These are phyloP conservation scores for Alectoris magna DNA, from an alignment of 2,797 vertebrate genomes.

Conservation along the genomic window DNA sequence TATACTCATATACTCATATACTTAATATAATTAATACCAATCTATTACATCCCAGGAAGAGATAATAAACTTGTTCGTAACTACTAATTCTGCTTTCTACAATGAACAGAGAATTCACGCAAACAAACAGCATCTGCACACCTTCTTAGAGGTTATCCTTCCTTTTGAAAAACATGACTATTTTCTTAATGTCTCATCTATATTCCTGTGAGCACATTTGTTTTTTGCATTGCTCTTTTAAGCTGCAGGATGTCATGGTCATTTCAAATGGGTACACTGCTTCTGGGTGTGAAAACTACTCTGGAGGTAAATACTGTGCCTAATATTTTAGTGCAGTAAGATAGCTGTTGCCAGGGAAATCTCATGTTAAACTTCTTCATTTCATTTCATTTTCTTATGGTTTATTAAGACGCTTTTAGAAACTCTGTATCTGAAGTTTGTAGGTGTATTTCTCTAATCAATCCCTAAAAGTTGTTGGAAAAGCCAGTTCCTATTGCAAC, in stretches of 20 bases:
- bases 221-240: background rate
- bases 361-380: background rate
- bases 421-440: background rate
- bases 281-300: background rate
- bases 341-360: background rate
- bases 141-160: background rate
- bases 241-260: fast-evolving
- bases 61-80: background rate
- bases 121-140: background rate
- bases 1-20: background rate
- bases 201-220: background rate
- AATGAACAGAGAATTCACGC: background rate
- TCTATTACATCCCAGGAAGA: background rate
- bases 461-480: background rate
- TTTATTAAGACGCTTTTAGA: background rate
- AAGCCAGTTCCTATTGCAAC: background rate
- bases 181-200: background rate
- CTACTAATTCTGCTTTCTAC: background rate
- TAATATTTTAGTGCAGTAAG: background rate
- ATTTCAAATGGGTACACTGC: background rate
- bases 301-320: background rate
- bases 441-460: background rate
- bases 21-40: background rate
- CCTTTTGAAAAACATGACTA: background rate
- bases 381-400: background rate